Percentiles rank a stretch among this genome's conserved stretches.
phyloP scores from a whole-genome alignment of 2,113 vertebrate species.

The Varanus salvator region DNA sequence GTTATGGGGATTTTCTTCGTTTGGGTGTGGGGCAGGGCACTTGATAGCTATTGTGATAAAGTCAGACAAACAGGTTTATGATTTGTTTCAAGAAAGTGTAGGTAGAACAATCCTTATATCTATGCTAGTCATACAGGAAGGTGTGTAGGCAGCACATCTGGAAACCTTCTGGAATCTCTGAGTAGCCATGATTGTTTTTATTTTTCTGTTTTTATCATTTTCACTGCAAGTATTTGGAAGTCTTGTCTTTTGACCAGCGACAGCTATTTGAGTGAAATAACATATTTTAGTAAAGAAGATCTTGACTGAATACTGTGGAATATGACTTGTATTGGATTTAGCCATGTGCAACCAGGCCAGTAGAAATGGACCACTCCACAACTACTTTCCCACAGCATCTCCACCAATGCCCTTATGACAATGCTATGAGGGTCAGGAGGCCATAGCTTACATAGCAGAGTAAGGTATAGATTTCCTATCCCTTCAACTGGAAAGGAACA shows the following conservation, averaged over 20 bases:
- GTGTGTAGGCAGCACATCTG: conserved; percentile 26
- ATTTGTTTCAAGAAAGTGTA: conserved; percentile 71
- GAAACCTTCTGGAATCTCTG: conserved; percentile 39
- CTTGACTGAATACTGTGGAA: neutral
- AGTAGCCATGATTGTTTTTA: neutral
- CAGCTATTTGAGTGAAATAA: neutral
- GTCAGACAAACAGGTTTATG: conserved; percentile 44
- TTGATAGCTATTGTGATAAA: conserved; percentile 71
- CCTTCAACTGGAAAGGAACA: too few relatives aligned
- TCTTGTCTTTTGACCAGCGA: neutral
- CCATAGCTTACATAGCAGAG: too few relatives aligned
- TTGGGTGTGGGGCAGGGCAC: conserved; percentile 59
- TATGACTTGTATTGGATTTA: too few relatives aligned
- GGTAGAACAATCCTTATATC: conserved; percentile 37
- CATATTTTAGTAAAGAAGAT: neutral
- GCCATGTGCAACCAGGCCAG: too few relatives aligned
- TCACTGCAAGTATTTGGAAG: neutral
- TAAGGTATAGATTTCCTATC: too few relatives aligned
- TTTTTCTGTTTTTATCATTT: conserved; percentile 12
- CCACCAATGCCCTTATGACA: too few relatives aligned
- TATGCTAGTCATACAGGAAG: conserved; percentile 34
- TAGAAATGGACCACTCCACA: too few relatives aligned
- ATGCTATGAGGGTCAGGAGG: too few relatives aligned
- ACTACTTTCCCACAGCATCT: too few relatives aligned
- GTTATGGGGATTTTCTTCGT: conserved; percentile 60